Conservation (phyloP, 2,113 vertebrate genomes). For the Zosterops hypoxanthus region DNA sequence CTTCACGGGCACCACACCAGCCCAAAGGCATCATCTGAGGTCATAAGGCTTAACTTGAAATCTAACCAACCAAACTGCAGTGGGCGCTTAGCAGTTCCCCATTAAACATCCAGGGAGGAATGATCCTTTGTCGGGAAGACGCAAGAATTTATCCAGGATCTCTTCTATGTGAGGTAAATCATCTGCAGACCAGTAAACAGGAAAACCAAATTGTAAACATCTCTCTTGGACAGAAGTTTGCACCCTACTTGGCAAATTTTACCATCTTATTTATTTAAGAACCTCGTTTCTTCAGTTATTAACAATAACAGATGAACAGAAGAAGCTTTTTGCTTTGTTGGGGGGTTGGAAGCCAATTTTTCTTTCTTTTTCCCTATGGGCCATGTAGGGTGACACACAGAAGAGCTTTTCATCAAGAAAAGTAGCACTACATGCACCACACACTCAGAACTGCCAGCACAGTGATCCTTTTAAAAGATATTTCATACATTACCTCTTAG, state of each 20-base stretch:
- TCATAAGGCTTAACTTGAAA: not conserved
- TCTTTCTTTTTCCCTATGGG: not conserved
- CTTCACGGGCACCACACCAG: not conserved
- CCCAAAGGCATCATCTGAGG: not conserved
- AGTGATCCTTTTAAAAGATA: not conserved
- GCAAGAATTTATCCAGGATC: not conserved
- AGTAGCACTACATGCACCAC: not conserved
- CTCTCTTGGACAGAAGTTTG: not conserved
- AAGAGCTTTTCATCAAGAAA: not conserved
- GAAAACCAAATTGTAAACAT: not conserved
- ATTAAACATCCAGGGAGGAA: not conserved
- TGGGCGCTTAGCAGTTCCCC: not conserved
- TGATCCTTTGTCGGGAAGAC: not conserved
- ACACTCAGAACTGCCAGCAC: not conserved
- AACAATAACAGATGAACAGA: not conserved
- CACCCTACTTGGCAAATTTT: not conserved
- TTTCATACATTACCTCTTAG: not conserved
- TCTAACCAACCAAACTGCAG: not conserved
- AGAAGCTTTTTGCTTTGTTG: not conserved
- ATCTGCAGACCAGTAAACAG: not conserved
- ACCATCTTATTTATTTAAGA: not conserved
- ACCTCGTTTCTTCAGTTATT: not conserved
- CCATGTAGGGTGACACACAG: not conserved
- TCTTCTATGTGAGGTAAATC: not conserved
- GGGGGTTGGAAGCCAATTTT: not conserved